Evolutionary conservation across 2,888 invertebrate species (phyloP).

Genomic region (Cecidostiba fungosa): DNA sequence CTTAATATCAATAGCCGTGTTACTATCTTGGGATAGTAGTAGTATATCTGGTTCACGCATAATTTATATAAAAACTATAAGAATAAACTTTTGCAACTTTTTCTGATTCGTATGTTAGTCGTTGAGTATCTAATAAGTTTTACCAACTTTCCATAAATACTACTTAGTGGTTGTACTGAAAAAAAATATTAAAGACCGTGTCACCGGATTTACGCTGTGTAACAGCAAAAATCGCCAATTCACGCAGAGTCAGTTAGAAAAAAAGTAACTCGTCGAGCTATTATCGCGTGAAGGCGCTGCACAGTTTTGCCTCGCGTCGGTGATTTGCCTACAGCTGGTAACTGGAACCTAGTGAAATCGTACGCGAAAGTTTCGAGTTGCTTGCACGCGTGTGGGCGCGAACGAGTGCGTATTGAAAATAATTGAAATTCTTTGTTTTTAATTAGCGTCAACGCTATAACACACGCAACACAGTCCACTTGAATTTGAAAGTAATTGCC

Average conservation of each 20-base stretch:
- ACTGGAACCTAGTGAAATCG: constrained; percentile 23
- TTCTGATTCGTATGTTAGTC: no score
- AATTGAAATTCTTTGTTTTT: constrained; percentile 17
- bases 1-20: constrained; percentile 40
- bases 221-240: neutral
- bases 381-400: neutral
- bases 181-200: neutral
- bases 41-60: neutral
- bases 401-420: neutral
- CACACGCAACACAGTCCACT: neutral
- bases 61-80: neutral
- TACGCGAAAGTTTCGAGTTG: constrained; percentile 24
- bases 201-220: neutral
- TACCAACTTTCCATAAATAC: no score
- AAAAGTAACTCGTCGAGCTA: neutral
- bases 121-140: no score
- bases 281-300: constrained; percentile 37
- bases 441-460: neutral
- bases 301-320: constrained; percentile 53
- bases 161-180: no score
- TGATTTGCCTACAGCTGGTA: constrained; percentile 61
- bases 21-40: neutral
- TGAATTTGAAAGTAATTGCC: neutral
- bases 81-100: no score
- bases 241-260: neutral